These are phyloP conservation scores for Morone chrysops DNA, from an alignment of 2,113 vertebrate species.

Conservation along the genomic window DNA sequence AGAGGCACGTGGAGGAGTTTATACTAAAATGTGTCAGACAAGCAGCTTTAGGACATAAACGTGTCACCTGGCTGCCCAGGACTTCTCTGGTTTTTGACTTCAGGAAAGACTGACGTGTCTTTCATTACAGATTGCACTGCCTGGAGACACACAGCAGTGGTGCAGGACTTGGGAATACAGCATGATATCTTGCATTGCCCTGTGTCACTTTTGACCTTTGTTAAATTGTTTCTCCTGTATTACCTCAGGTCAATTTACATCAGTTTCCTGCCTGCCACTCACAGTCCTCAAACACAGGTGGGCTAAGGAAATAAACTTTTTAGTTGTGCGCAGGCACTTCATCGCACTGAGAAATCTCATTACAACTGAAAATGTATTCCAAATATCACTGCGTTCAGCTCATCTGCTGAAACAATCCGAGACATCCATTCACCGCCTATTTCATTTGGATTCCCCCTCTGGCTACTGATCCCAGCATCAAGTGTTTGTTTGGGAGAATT, in stretches of 20 bases:
- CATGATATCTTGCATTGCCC: neutral
- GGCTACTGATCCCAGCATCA: constrained; percentile 36
- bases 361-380: constrained; percentile 14
- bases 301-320: constrained; percentile 7
- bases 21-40: constrained; percentile 4
- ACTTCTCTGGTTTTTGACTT: neutral
- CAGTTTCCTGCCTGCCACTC: constrained; percentile 17
- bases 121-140: neutral
- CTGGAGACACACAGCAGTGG: neutral
- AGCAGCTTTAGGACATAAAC: neutral
- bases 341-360: constrained; percentile 41
- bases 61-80: neutral
- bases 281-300: constrained; percentile 27
- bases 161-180: neutral
- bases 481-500: constrained; percentile 49
- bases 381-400: constrained; percentile 28
- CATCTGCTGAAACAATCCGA: constrained; percentile 24
- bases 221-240: neutral
- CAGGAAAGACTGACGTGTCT: neutral
- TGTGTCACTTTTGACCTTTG: neutral
- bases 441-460: constrained; percentile 33
- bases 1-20: neutral
- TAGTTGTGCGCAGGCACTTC: neutral
- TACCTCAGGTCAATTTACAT: constrained; percentile 9
- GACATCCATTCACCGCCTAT: constrained; percentile 26